These are phyloP conservation scores for Equus quagga DNA, from an alignment of 2,113 vertebrate genomes.

Conservation along the genomic window DNA sequence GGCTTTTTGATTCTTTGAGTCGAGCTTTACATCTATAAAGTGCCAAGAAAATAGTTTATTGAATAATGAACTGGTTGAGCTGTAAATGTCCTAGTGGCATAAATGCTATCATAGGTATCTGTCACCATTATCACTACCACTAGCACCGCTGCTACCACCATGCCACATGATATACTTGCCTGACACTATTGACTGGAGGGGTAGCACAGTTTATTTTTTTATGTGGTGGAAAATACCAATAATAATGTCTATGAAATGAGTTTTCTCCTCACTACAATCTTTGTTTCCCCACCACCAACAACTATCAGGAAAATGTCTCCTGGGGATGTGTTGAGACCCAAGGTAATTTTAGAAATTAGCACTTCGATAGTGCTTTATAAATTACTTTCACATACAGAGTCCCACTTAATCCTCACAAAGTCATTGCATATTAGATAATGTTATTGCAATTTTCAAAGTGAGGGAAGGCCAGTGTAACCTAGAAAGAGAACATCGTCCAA, in stretches of 20 bases:
- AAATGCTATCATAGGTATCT: background rate
- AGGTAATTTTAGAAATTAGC: background rate
- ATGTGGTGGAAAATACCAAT: background rate
- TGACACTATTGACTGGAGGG: background rate
- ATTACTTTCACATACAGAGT: background rate
- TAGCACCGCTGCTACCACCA: background rate
- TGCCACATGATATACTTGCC: background rate
- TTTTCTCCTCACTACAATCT: background rate
- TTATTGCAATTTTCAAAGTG: conserved; percentile 14
- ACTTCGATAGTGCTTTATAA: background rate
- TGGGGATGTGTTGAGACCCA: background rate
- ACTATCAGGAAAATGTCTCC: background rate
- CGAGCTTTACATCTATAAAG: background rate
- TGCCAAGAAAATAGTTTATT: background rate
- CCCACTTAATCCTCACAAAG: background rate
- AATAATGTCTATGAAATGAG: background rate
- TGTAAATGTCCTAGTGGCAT: background rate
- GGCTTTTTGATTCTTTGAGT: background rate
- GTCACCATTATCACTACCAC: background rate
- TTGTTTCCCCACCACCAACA: background rate
- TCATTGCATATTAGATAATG: background rate
- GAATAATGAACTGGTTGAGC: background rate
- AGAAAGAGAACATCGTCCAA: background rate
- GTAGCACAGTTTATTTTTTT: background rate
- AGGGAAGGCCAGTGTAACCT: background rate